These are phyloP conservation scores for Drosophila saltans DNA, from an alignment of 1,140 invertebrate species.

Conservation along the genomic window DNA sequence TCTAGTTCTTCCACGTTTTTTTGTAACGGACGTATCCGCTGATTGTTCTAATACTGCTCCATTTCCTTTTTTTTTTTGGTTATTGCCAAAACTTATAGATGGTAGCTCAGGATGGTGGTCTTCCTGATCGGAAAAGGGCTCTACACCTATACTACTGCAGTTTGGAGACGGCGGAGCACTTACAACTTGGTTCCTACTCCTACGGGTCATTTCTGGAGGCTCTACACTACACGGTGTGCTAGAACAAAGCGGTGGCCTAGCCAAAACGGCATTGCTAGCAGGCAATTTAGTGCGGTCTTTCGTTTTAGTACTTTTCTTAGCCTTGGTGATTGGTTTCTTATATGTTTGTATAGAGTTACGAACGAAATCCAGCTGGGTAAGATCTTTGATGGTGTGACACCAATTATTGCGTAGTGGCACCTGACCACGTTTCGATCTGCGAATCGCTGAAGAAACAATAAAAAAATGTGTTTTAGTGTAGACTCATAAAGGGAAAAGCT, in stretches of 20 bases:
- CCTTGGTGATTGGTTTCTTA: neutral
- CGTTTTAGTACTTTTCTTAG: neutral
- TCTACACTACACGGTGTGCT: constrained; percentile 37
- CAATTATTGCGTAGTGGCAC: constrained; percentile 54
- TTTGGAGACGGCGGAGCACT: neutral
- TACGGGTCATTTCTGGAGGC: neutral
- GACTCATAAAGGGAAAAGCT: neutral
- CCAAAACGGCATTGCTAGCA: neutral
- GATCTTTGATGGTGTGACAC: constrained; percentile 44
- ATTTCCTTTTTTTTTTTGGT: neutral
- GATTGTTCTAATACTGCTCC: neutral
- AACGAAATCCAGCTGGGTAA: constrained; percentile 29
- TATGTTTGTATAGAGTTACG: neutral
- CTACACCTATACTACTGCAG: neutral
- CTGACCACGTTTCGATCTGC: constrained; percentile 65
- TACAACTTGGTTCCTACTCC: neutral
- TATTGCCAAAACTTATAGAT: neutral
- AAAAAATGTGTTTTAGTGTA: neutral
- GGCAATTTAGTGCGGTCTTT: neutral
- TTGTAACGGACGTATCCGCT: neutral
- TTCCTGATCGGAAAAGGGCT: neutral
- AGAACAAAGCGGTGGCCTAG: constrained; percentile 26
- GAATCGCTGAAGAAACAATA: constrained; percentile 26
- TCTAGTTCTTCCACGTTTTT: too few relatives aligned
- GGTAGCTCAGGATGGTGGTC: neutral